These are phyloP conservation scores for Apantesis nais DNA, from an alignment of 2,888 invertebrate genomes.

Conservation along the genomic window DNA sequence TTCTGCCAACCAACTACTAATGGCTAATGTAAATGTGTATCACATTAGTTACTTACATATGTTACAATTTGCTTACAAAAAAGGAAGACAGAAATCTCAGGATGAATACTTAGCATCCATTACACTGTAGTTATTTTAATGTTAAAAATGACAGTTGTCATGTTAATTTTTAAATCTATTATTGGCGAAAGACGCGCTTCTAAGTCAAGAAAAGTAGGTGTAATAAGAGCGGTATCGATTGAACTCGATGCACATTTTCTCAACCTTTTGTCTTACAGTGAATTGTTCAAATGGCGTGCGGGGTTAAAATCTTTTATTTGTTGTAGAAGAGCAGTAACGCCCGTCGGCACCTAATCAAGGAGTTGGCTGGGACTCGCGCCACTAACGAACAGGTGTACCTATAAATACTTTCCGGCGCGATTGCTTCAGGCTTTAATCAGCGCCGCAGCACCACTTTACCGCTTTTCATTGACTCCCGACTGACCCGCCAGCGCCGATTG, in stretches of 20 bases:
- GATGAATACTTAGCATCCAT: too few species aligned
- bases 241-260: constrained; percentile 35
- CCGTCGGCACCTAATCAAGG: constrained; percentile 84
- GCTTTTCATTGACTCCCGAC: constrained; percentile 82
- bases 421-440: constrained; percentile 86
- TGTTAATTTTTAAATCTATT: neutral
- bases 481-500: constrained; percentile 80
- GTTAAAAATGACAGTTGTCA: too few species aligned
- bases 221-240: constrained; percentile 18
- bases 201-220: constrained; percentile 15
- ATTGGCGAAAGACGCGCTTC: neutral
- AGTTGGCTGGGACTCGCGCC: constrained; percentile 81
- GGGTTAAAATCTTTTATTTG: constrained; percentile 79
- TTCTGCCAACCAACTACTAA: too few species aligned
- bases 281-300: constrained; percentile 72
- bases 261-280: constrained; percentile 54
- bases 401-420: constrained; percentile 85
- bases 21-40: too few species aligned
- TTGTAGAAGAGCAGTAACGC: constrained; percentile 78
- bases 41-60: too few species aligned
- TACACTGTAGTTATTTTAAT: too few species aligned
- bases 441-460: constrained; percentile 82
- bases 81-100: too few species aligned
- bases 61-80: too few species aligned
- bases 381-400: constrained; percentile 86